Evolutionary conservation across 2,888 invertebrate species (phyloP), one percentile per base, ranked within the genome.

Genomic region (Spisula solida): DNA sequence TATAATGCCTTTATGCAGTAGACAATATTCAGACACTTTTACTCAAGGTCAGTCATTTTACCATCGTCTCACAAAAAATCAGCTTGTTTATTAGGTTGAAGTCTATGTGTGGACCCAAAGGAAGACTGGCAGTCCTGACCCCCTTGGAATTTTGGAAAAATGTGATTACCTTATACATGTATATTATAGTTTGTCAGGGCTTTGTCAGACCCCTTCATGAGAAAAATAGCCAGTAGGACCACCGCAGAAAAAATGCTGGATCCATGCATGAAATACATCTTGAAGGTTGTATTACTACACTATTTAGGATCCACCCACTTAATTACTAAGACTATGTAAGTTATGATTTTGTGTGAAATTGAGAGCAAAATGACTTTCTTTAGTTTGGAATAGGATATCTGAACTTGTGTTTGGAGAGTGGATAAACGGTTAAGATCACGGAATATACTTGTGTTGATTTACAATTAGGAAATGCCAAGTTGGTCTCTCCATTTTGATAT

Each of bases 401-500:
- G 75, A 75, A 75, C 18, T 75, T 75, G 75, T 66, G 29, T 20
- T 31, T 75, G 83, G 83, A 83, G 83, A 83, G 70, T 29, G 83
- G 82, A 70, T 31, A 51, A 83, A 70, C 75, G 75, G 51, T 51
- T 83, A 29, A 51, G 75, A 70, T 83, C 75, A 83, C 31, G 78
- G 56, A 85, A 79, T 34, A 75, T 85, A 79, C 78, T 79, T 79
- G 79, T 79, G 78, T 82, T 31, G 75, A 86, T 86, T 85, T 83
- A 88, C 85, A 88, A 78, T 78, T 75, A 34, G 81, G 79, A 56
- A 83, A 88, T 91, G 94, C 94, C 94, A 93, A 88, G 93, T 94
- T 92, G 93, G 93, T 94, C 94, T 93, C 94, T 94, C 94, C 94
- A 94, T 89, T 92, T 88, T 89, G 91, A 91, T 86, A 92, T 91